Percentiles rank a stretch among this genome's conserved stretches.
These are phyloP conservation scores for Acleris sparsana DNA, from an alignment of 2,888 invertebrate genomes.

Conservation along the genomic window DNA sequence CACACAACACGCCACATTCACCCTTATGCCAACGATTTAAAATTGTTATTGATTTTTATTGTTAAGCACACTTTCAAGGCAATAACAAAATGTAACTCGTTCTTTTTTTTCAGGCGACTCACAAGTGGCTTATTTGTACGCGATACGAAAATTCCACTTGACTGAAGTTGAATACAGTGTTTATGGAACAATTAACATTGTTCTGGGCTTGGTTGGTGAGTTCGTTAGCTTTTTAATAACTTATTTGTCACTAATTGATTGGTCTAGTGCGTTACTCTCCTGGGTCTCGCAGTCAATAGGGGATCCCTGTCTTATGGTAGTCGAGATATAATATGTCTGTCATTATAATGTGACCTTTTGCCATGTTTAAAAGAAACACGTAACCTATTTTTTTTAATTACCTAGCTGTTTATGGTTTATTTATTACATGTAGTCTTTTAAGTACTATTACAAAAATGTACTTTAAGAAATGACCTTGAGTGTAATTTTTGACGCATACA, in stretches of 20 bases:
- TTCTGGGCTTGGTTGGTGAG: slow-evolving; percentile 75
- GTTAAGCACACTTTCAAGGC: neutral
- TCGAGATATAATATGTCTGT: too few relatives aligned
- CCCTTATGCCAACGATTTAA: neutral
- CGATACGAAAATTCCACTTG: slow-evolving; percentile 74
- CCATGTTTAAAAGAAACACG: too few relatives aligned
- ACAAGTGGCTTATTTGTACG: slow-evolving; percentile 77
- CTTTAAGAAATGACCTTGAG: too few relatives aligned
- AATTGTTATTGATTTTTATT: neutral
- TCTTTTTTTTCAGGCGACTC: slow-evolving; percentile 73
- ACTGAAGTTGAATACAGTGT: slow-evolving; percentile 77
- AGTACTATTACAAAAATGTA: too few relatives aligned
- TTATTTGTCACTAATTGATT: neutral
- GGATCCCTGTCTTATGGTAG: too few relatives aligned
- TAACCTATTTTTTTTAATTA: too few relatives aligned
- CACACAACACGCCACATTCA: slow-evolving; percentile 1
- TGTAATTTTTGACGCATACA: too few relatives aligned
- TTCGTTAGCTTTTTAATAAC: slow-evolving; percentile 40
- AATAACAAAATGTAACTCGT: neutral
- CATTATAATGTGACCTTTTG: too few relatives aligned
- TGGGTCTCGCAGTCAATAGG: too few relatives aligned
- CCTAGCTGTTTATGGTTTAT: too few relatives aligned
- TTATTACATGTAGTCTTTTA: too few relatives aligned
- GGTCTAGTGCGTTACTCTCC: too few relatives aligned
- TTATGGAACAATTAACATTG: slow-evolving; percentile 74